Conservation (phyloP, 2,113 vertebrate genomes). For the Trogon surrucura region DNA sequence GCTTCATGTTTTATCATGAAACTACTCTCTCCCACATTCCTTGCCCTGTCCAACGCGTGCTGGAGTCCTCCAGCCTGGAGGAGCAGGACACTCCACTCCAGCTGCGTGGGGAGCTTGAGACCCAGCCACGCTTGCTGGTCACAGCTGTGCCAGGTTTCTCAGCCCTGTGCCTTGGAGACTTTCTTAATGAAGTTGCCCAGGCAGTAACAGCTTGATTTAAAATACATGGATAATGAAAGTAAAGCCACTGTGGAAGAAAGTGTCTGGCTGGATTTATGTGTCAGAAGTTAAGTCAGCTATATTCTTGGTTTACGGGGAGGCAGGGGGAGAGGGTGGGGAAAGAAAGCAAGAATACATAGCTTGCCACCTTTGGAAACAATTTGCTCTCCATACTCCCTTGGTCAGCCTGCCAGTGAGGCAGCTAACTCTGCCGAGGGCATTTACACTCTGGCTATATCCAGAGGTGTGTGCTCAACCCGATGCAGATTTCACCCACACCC, state of each 20-base stretch:
- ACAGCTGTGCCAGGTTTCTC: background rate
- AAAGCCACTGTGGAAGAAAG: background rate
- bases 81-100: accelerated
- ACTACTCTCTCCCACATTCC: background rate
- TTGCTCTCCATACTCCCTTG: background rate
- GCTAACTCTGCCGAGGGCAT: background rate
- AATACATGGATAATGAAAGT: background rate
- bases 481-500: accelerated
- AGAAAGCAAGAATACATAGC: background rate
- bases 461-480: background rate
- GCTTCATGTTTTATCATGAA: accelerated
- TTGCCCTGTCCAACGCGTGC: accelerated
- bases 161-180: background rate
- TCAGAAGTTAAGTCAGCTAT: background rate
- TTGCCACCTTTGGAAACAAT: background rate
- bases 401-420: background rate
- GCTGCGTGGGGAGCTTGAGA: accelerated
- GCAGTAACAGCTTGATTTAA: background rate
- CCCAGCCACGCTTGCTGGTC: accelerated
- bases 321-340: too few relatives aligned
- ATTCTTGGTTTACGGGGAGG: background rate
- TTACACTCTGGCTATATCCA: too few relatives aligned
- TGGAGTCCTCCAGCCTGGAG: background rate
- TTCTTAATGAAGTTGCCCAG: background rate
- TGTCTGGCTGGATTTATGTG: background rate